A percentile compares a stretch with the other conserved stretches of the same genome.
Evolutionary conservation across 2,797 vertebrate species (phyloP).

Genomic region (Halcyon smyrnensis): DNA sequence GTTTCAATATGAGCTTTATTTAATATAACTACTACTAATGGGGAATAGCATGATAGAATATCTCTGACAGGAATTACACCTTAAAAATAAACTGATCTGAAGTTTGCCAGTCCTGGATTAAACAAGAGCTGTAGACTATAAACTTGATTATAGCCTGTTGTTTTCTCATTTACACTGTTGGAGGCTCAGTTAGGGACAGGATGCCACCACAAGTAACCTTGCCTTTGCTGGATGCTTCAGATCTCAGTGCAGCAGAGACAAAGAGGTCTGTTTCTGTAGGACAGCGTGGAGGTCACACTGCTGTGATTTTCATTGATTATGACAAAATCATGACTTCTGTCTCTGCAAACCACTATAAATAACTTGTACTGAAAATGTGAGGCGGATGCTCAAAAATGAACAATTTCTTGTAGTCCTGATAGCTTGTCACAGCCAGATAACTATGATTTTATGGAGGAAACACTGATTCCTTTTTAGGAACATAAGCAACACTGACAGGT

Average conservation of each 20-base stretch:
- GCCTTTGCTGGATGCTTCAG: background rate
- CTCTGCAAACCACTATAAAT: background rate
- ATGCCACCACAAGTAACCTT: background rate
- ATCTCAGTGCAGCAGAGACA: background rate
- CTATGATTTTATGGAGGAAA: background rate
- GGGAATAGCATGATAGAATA: background rate
- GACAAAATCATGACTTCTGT: slow-evolving; percentile 23
- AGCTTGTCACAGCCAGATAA: background rate
- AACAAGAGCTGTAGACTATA: background rate
- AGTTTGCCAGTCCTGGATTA: background rate
- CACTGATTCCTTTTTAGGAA: background rate
- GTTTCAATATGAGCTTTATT: background rate
- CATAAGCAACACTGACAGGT: background rate
- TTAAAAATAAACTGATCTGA: background rate
- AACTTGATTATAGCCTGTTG: background rate
- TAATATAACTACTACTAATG: background rate
- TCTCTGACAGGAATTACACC: background rate
- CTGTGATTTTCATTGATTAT: slow-evolving; percentile 10
- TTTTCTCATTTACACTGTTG: background rate
- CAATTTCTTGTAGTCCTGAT: background rate
- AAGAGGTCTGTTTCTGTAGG: background rate
- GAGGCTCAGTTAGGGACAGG: background rate
- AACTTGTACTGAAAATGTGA: background rate
- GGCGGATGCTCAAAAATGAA: background rate
- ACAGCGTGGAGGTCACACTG: background rate